Evolutionary conservation across 2,888 invertebrate species (phyloP).

Genomic region (Drosophila rellima): DNA sequence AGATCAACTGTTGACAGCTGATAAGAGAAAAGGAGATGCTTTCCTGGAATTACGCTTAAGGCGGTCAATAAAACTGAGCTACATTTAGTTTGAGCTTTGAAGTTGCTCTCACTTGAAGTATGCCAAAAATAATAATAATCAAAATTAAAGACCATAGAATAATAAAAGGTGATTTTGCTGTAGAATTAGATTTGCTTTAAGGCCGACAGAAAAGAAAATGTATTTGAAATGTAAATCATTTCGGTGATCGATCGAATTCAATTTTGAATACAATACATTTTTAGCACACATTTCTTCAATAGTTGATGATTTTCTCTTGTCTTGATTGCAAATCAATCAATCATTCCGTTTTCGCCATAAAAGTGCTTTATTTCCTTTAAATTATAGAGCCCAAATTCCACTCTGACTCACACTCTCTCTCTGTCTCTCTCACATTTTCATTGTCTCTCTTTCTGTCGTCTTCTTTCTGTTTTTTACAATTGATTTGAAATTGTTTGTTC

Average conservation of each 20-base stretch:
- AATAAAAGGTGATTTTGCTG: too few relatives aligned
- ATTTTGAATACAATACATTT: neutral
- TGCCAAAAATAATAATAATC: neutral
- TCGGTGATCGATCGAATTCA: neutral
- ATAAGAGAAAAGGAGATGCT: neutral
- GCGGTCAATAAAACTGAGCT: conserved; percentile 8
- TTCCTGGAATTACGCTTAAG: neutral
- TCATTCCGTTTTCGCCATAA: conserved; percentile 7
- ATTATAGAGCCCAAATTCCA: neutral
- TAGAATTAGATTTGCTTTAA: too few relatives aligned
- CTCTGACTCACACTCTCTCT: neutral
- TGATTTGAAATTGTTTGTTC: conserved; percentile 11
- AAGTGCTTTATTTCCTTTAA: neutral
- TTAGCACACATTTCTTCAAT: neutral
- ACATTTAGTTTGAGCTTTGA: neutral
- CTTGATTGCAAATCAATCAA: conserved; percentile 13
- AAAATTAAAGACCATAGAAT: neutral
- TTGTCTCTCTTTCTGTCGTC: neutral
- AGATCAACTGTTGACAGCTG: conserved; percentile 24
- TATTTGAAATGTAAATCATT: too few relatives aligned
- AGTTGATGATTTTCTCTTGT: neutral
- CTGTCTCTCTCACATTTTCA: neutral
- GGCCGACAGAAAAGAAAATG: too few relatives aligned
- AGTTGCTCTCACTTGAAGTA: conserved; percentile 1
- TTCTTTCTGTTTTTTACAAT: conserved; percentile 2